Evolutionary conservation across 2,113 vertebrate species (phyloP).

Genomic region (Parotia lawesii): DNA sequence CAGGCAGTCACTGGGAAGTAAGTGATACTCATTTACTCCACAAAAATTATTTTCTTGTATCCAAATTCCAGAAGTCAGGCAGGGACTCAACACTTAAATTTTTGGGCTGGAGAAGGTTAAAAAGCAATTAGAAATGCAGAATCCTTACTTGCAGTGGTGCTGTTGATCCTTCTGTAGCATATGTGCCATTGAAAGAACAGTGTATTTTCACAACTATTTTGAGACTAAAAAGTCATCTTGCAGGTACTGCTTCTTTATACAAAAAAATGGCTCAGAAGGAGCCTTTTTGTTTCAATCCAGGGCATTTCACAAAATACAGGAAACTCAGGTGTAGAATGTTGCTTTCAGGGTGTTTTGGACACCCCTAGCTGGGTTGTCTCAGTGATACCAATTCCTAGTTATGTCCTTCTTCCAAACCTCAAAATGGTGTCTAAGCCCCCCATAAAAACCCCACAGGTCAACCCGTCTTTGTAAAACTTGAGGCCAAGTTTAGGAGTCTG

Average conservation of each 20-base stretch:
- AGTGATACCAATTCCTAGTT: background rate
- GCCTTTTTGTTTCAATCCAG: background rate
- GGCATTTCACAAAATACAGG: background rate
- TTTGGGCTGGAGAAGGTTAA: background rate
- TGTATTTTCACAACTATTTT: background rate
- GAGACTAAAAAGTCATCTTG: constrained; percentile 6
- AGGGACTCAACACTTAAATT: background rate
- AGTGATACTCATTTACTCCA: background rate
- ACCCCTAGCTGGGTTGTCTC: background rate
- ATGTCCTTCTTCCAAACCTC: background rate
- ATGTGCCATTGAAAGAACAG: background rate
- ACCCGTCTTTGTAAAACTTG: background rate
- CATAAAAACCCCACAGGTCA: background rate
- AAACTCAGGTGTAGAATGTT: background rate
- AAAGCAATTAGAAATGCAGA: background rate
- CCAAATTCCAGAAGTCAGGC: background rate
- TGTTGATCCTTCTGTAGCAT: background rate
- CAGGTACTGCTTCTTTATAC: constrained; percentile 55
- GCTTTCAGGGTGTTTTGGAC: background rate
- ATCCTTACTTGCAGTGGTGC: background rate
- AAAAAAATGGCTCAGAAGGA: background rate
- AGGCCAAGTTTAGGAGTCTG: background rate
- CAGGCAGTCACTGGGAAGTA: background rate
- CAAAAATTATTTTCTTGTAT: background rate
- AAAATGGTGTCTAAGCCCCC: background rate